Base-by-base conservation (phyloP, 1,140 invertebrate genomes). In the Psix sp. region DNA sequence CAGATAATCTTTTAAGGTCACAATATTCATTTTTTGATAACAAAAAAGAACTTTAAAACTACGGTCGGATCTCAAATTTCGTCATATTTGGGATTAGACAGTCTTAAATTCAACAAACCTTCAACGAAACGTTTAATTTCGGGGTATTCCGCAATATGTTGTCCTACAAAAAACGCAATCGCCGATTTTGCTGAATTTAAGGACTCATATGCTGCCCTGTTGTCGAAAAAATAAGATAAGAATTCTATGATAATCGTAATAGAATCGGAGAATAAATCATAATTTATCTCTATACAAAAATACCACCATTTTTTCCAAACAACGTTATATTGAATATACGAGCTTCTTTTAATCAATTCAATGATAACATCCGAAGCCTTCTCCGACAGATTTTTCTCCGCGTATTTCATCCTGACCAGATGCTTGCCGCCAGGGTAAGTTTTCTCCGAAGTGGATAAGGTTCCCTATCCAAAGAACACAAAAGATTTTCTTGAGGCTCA, bases 391-490 rank as follows among this genome's bases (percentile, higher is more conserved):
- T 21, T 24, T 36, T 43, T 52, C 0, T 14, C 1, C 24, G 24
- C 26, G 35, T n/a, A 17, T 24, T 9, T 9, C 10, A 29, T 6
- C 17, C 24, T 2, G 43, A 72, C 21, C 60, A 63, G 13, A 33
- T 49, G 10, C 35, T 51, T 45, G 52, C 51, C 7, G 36, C 60
- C 38, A 73, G 46, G 31, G 46, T 20, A 63, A 65, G 43, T 6
- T 45, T 45, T 13, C 16, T 10, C 42, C 42, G 24, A 11, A 2
- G 6, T 13, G 42, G 42, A 31, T 45, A 24, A 11, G 13, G 24
- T 2, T 31, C 14, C 42, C 24, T 43, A 26, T 26, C 24, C 1
- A 14, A 9, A 11, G 40, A 43, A 26, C 5, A 14, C 1, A 43
- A 5, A 11, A 43, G n/a, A 14, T 26, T n/a, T 24, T 43, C 11